Evolutionary conservation across 1,140 invertebrate genomes (phyloP).

Genomic region (Hypothenemus hampei): DNA sequence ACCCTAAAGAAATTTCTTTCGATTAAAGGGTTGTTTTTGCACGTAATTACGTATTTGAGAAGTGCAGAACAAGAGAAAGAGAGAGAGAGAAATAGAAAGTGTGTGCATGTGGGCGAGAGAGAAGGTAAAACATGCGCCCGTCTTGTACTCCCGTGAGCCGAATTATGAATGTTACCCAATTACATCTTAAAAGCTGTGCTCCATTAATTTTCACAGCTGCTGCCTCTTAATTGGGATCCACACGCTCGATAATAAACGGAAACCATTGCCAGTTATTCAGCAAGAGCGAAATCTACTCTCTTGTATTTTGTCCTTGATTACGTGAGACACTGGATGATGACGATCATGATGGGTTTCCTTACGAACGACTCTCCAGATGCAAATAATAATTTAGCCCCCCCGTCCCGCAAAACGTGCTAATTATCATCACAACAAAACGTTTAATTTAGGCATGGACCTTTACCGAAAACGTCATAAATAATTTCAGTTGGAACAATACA

Average conservation of each 20-base stretch:
- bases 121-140: conserved; percentile 25
- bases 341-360: too few species aligned
- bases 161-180: conserved; percentile 62
- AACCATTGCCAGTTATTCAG: conserved; percentile 32
- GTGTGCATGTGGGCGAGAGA: too few species aligned
- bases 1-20: too few species aligned
- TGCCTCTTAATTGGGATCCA: conserved; percentile 60
- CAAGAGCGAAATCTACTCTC: too few species aligned
- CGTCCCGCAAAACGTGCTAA: conserved; percentile 18
- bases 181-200: conserved; percentile 63
- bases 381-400: conserved; percentile 30
- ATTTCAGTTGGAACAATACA: too few species aligned
- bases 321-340: conserved; percentile 26
- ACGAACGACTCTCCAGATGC: conserved; percentile 30
- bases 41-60: too few species aligned
- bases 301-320: conserved; percentile 34
- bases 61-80: too few species aligned
- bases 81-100: too few species aligned
- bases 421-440: conserved; percentile 19
- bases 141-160: conserved; percentile 34
- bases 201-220: conserved; percentile 64
- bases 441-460: conserved; percentile 14
- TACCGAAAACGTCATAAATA: conserved; percentile 5
- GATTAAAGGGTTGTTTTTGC: too few species aligned
- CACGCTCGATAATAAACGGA: conserved; percentile 55